phyloP scores from a whole-genome alignment of 92 coral and sea anemone species.

The Scolanthus callimorphus region DNA sequence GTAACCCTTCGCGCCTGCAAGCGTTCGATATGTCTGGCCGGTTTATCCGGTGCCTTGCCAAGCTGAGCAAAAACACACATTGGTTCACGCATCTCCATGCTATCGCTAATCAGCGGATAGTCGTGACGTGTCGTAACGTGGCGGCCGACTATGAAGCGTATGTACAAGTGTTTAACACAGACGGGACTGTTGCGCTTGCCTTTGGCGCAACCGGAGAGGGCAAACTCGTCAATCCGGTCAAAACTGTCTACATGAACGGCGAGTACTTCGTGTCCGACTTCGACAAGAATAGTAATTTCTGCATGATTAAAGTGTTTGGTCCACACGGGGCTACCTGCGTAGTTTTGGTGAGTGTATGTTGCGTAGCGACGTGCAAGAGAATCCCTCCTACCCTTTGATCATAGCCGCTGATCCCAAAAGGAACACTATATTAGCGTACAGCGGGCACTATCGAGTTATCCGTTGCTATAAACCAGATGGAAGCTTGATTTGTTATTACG shows the following conservation, averaged over 20 bases:
- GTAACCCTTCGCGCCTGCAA: conserved; percentile 73
- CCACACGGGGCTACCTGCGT: conserved; percentile 52
- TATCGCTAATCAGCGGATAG: conserved; percentile 29
- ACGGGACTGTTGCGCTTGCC: conserved; percentile 50
- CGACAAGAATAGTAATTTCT: conserved; percentile 62
- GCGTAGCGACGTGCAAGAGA: conserved; percentile 50
- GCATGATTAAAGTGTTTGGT: conserved; percentile 76
- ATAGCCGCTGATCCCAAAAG: conserved; percentile 37
- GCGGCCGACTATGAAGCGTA: conserved; percentile 64
- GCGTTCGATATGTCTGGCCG: conserved; percentile 60
- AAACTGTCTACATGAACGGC: conserved; percentile 48
- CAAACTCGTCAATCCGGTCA: conserved; percentile 51
- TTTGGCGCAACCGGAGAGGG: conserved; percentile 71
- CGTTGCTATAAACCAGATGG: conserved; percentile 66
- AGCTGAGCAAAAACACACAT: conserved; percentile 42
- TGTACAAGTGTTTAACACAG: conserved; percentile 61
- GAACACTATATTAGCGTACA: conserved; percentile 49
- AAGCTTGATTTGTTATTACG: conserved; percentile 50
- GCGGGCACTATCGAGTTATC: conserved; percentile 53
- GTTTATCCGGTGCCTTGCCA: conserved; percentile 54
- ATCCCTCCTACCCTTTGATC: conserved; percentile 57
- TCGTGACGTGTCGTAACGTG: conserved; percentile 67
- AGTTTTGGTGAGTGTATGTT: conserved; percentile 77
- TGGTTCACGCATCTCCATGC: conserved; percentile 64
- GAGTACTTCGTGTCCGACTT: conserved; percentile 76